Evolutionary conservation across 1,140 invertebrate genomes (phyloP), one percentile per base, ranked within the genome.

Genomic region (Euglossa dilemma): DNA sequence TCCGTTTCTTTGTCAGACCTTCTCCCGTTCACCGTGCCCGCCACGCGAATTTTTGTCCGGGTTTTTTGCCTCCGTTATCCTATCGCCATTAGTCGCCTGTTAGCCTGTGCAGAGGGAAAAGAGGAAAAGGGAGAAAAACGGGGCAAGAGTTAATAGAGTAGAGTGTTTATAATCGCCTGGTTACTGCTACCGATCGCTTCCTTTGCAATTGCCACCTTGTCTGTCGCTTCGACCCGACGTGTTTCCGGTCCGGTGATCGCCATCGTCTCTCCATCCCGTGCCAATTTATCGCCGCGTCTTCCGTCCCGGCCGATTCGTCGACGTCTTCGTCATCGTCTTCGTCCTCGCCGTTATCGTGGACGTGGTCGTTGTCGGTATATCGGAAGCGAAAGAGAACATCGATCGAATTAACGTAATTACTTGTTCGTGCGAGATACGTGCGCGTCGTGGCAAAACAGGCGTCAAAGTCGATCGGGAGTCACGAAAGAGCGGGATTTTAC

Each of bases 361-460:
- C 72, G 56, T 74, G 56, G 57, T 12, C 63, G 16, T 36, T 36
- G 11, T 52, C 8, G 8, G 43, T 63, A 57, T 66, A 57, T 81
- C 80, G n/a, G 20, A 75, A 43, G 61, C 61, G 56, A 81, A 36
- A 79, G 72, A 57, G 72, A 81, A 64, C 71, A 69, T 82, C 80
- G 80, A 76, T 76, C 80, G 73, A 76, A 82, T 76, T 82, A 82
- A 76, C 80, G 73, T 82, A 82, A 82, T 82, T 82, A 82, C 80
- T 82, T 36, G 80, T 82, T 82, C 80, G 80, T 82, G 80, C 61
- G 25, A 69, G 80, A 74, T 73, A 74, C 59, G 45, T 23, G 47
- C 70, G 43, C 50, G 59, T 56, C 36, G 36, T 47, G 28, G 70
- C 70, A 54, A 64, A 73, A 64, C 78, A 11, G 50, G 79, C 72